Base-by-base conservation (phyloP, 2,888 invertebrate genomes). In the Vesta saturnalis region DNA sequence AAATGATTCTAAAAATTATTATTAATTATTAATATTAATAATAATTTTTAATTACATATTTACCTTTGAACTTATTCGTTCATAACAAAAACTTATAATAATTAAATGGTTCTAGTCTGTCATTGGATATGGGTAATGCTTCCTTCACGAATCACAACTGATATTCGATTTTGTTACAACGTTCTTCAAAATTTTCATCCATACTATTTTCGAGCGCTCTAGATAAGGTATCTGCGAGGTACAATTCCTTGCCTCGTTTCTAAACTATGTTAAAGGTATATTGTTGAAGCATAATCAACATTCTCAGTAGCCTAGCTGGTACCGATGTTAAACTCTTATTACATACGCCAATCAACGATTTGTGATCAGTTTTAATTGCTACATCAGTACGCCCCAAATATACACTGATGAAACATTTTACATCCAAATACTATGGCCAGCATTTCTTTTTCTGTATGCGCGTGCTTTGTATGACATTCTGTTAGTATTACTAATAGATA, bases 201-300 rank as follows among this genome's bases (percentile, higher is more conserved):
- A 30, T 10, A 10, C 10, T 30, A 15, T 49, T 49, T 49, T 15
- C 49, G 15, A 15, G 15, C 4, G 49, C 49, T 49, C 49, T 49
- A 15, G 49, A 49, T 15, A 49, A 49, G 15, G 49, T 49, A 49
- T 49, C 49, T 30, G 30, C 30, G n/a, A n/a, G n/a, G n/a, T n/a
- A n/a, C n/a, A n/a, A n/a, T n/a, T n/a, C n/a, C n/a, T n/a, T n/a
- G n/a, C 30, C 30, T 30, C 30, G 4, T 30, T 30, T 30, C 4
- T 30, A 30, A 4, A 30, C 30, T 30, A 30, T 30, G 30, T 30
- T 30, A 30, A 30, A 30, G 5, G 30, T 30, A 43, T 43, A 43
- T 43, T 43, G 43, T n/a, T n/a, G n/a, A n/a, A n/a, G n/a, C n/a
- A n/a, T n/a, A n/a, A n/a, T n/a, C n/a, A n/a, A n/a, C n/a, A 30